These are phyloP conservation scores for Poeciliopsis retropinna DNA, from an alignment of 2,113 vertebrate species.

Conservation along the genomic window DNA sequence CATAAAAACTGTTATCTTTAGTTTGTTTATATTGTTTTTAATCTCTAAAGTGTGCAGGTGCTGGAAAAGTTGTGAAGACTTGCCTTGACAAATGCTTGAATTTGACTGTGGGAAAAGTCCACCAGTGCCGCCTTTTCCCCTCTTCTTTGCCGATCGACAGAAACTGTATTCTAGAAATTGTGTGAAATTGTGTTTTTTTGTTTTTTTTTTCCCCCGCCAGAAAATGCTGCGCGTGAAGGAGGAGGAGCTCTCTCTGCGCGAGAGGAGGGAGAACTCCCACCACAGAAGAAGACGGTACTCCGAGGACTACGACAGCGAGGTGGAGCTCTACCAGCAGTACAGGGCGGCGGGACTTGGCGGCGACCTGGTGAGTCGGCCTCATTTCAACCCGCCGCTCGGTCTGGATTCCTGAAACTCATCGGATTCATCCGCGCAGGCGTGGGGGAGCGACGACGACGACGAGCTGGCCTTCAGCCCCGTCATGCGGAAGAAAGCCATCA, in stretches of 20 bases:
- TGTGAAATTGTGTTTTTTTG: slow-evolving; percentile 6
- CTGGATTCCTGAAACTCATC: not conserved
- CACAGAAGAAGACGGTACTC: slow-evolving; percentile 84
- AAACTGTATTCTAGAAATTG: not conserved
- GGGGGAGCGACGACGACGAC: slow-evolving; percentile 89
- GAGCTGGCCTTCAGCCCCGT: slow-evolving; percentile 84
- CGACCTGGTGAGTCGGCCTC: slow-evolving; percentile 75
- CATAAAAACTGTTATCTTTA: too few relatives aligned
- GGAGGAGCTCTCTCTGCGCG: slow-evolving; percentile 80
- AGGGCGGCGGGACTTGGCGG: slow-evolving; percentile 83
- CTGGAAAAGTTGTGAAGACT: too few relatives aligned
- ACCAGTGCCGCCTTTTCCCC: not conserved
- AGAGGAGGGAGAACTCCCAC: slow-evolving; percentile 84
- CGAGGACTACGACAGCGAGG: slow-evolving; percentile 87
- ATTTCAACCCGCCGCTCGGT: not conserved
- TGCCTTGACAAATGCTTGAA: too few relatives aligned
- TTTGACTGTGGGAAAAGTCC: too few relatives aligned
- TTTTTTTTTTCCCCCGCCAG: slow-evolving; percentile 49
- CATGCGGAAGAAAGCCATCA: slow-evolving; percentile 90
- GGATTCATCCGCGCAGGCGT: slow-evolving; percentile 75
- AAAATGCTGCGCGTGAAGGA: slow-evolving; percentile 92
- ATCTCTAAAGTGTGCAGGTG: too few relatives aligned
- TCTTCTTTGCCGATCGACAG: not conserved
- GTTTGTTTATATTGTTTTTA: too few relatives aligned
- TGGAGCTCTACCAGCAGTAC: slow-evolving; percentile 87